phyloP scores from a whole-genome alignment of 2,797 vertebrate species.

The Pampus argenteus region DNA sequence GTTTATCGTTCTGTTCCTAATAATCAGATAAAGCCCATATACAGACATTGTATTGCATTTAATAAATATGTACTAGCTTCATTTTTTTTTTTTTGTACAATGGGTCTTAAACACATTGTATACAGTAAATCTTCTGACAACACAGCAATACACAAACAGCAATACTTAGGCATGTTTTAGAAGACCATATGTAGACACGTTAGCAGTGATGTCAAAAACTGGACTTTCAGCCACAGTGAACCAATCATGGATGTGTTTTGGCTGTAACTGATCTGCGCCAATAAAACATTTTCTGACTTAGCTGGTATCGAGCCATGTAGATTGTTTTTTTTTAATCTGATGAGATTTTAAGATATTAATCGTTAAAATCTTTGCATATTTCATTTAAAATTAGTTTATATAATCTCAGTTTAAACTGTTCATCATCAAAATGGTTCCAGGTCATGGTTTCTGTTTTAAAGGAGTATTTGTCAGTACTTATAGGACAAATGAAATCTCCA shows the following conservation, averaged over 20 bases:
- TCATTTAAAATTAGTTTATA: not conserved
- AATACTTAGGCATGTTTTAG: conserved; percentile 67
- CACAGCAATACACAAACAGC: conserved; percentile 72
- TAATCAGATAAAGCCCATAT: conserved; percentile 67
- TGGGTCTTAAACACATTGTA: conserved; percentile 61
- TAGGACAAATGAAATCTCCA: not conserved
- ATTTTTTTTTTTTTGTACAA: conserved; percentile 60
- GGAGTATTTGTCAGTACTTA: not conserved
- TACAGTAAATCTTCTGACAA: conserved; percentile 73
- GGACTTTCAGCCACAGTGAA: conserved; percentile 64
- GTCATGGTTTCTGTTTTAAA: conserved; percentile 13
- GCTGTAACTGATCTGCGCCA: conserved; percentile 41
- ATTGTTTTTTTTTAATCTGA: conserved; percentile 19
- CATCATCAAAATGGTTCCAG: not conserved
- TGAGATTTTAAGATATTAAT: conserved; percentile 11
- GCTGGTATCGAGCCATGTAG: conserved; percentile 4
- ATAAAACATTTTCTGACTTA: conserved; percentile 22
- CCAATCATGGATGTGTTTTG: conserved; percentile 39
- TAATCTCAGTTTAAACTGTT: conserved; percentile 2
- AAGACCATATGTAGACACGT: conserved; percentile 62
- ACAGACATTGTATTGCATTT: conserved; percentile 80
- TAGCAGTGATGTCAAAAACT: conserved; percentile 65
- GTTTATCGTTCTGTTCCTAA: conserved; percentile 54
- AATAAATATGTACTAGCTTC: conserved; percentile 70
- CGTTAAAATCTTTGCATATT: not conserved